These are phyloP conservation scores for Siniperca scherzeri DNA, from an alignment of 2,797 vertebrate species.

Conservation along the genomic window DNA sequence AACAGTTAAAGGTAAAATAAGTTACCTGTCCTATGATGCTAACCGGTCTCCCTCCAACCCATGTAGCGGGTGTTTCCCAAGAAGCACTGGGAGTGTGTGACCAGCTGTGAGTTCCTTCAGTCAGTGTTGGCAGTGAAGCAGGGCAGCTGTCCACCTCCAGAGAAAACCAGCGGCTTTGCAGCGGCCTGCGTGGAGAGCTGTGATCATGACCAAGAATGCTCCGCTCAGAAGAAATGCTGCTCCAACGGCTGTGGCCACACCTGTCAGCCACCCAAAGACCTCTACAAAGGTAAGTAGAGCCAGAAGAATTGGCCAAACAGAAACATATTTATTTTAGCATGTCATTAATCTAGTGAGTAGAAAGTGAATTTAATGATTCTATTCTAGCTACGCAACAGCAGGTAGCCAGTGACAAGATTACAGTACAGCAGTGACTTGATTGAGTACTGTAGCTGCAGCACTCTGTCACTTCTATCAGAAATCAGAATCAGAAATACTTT, in stretches of 20 bases:
- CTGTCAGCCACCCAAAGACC: conserved; percentile 91
- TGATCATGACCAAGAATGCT: conserved; percentile 89
- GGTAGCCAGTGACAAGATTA: not conserved
- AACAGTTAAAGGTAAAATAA: not conserved
- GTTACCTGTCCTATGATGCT: not conserved
- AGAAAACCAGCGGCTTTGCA: conserved; percentile 92
- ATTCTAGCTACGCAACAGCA: not conserved
- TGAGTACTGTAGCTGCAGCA: too few species aligned
- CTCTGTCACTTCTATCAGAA: too few species aligned
- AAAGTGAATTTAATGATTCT: too few species aligned
- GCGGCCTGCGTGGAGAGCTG: conserved; percentile 96
- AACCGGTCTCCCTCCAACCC: rapidly evolving
- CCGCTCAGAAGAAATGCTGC: conserved; percentile 93
- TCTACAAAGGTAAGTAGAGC: conserved; percentile 88
- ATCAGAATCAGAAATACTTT: too few species aligned
- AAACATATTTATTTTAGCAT: not conserved
- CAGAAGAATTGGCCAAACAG: rapidly evolving
- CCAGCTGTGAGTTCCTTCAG: conserved; percentile 95
- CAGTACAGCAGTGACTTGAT: too few species aligned
- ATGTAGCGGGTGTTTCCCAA: conserved; percentile 89
- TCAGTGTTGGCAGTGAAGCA: conserved; percentile 90
- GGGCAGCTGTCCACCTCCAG: conserved; percentile 91
- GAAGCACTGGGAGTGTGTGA: conserved; percentile 93
- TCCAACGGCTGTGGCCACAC: conserved; percentile 95
- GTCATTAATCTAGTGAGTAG: not conserved